Evolutionary conservation across 1,140 invertebrate species (phyloP), one percentile per base, ranked within the genome.

Genomic region (Drosophila kanapiae): DNA sequence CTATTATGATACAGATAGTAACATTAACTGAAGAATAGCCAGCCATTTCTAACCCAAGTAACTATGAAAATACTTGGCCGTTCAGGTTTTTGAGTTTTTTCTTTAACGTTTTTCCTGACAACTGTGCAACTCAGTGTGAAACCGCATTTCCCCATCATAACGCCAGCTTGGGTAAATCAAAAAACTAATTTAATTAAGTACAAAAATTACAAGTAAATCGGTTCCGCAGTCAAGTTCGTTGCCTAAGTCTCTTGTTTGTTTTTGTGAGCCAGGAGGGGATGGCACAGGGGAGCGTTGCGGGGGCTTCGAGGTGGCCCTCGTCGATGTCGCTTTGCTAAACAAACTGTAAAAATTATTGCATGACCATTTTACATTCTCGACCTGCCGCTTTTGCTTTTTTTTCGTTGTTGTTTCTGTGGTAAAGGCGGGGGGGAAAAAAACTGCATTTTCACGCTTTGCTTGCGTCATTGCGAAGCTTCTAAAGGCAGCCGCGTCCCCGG

Each of bases 261-360:
- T 31, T 29, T 31, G 63, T 54, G 61, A 40, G 61, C 49, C 37
- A 42, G 37, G 16, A 33, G 5, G 2, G 40, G 40, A 4, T 3
- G 10, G n/a, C 27, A 11, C 13, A 11, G 7, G 33, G 13, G 29
- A 6, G 11, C 40, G 6, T 13, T 9, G 48, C 14, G 37, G 51
- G 10, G 16, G 42, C 56, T 43, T 2, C 18, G 51, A 14, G 53
- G 53, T 54, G 35, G 42, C 51, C 43, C 51, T 54, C 49, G 65
- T 54, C 45, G 77, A 43, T 72, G 83, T 75, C 85, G 81, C 82
- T 88, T 87, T 88, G 78, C 70, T 85, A 88, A 90, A 90, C 85
- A 90, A 88, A 88, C 84, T 84, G 84, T 88, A 90, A 84, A 88
- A 88, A 78, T 81, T 62, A 75, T 84, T 78, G 84, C 72, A 80